Evolutionary conservation across 64 coral and sea anemone species (phyloP), one percentile per base, ranked within the genome.

Genomic region (Orbicella faveolata): DNA sequence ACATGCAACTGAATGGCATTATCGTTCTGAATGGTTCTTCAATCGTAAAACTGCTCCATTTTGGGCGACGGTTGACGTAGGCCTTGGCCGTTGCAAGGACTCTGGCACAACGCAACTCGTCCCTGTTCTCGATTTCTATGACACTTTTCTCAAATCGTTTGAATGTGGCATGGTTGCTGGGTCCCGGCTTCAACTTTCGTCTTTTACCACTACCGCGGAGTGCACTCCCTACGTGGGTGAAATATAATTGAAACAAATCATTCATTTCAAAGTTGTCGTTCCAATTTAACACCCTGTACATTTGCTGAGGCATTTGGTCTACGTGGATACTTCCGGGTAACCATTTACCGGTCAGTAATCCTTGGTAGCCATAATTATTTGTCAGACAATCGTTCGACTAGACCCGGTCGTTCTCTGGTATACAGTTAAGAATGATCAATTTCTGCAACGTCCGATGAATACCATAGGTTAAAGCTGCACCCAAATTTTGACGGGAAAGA

Each of bases 171-270:
- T 23, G 70, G 36, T 48, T 10, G 14, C 37, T 25, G 10, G 83
- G 89, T 55, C 78, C 89, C 0, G 89, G 78, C n/a, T 68, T 69
- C 34, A 53, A 33, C 18, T 62, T 81, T 74, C 36, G 33, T 23
- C 83, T 90, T 6, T 20, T 20, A 16, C 89, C 89, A 1, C 65
- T 52, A 33, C 89, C 89, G 9, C 52, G n/a, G 19, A 67, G 89
- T 18, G 79, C 26, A 57, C n/a, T 79, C 30, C 30, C 30, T 30
- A 30, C 30, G 4, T 91, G 80, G 19, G 73, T 72, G 35, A 91
- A 76, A 21, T 70, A 91, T 25, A 91, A 36, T 70, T 91, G 80
- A 21, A 91, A 91, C 0, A 70, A 21, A 26, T 91, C 89, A 34
- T 90, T 52, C 25, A 90, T 9, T 57, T 83, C 77, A 55, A 90